phyloP scores from a whole-genome alignment of 2,888 invertebrate species.

The Ptychoptera contaminata region DNA sequence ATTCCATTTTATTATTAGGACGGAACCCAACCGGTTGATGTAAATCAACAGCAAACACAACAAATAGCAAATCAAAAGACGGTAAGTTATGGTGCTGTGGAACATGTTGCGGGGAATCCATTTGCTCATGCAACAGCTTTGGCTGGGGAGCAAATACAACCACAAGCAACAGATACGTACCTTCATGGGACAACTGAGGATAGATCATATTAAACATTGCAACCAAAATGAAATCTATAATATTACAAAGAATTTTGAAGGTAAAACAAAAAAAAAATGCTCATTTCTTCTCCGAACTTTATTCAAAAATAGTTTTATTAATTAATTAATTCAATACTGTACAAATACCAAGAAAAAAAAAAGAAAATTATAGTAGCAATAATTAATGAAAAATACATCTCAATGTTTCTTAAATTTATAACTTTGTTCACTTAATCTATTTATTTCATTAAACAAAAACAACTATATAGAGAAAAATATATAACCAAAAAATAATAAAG shows the following conservation, averaged over 20 bases:
- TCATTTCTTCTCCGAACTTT: background rate
- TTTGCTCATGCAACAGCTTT: conserved; percentile 31
- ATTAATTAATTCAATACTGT: too few relatives aligned
- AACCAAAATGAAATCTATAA: background rate
- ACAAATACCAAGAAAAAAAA: too few relatives aligned
- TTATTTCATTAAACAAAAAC: too few relatives aligned
- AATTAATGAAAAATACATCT: too few relatives aligned
- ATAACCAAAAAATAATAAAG: background rate
- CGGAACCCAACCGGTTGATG: conserved; percentile 16
- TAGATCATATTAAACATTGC: conserved; percentile 13
- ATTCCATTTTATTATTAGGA: conserved; percentile 10
- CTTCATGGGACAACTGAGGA: conserved; percentile 36
- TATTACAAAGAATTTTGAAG: too few relatives aligned
- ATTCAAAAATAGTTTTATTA: background rate
- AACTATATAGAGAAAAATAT: too few relatives aligned
- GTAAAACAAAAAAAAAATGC: conserved; percentile 4
- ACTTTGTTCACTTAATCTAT: too few relatives aligned
- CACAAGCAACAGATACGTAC: conserved; percentile 41
- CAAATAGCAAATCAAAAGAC: conserved; percentile 29
- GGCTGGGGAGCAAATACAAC: conserved; percentile 48
- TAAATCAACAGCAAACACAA: conserved; percentile 14
- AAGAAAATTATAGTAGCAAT: too few relatives aligned
- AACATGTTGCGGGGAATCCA: conserved; percentile 40
- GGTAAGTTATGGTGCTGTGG: conserved; percentile 38
- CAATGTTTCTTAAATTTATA: too few relatives aligned